phyloP scores from a whole-genome alignment of 1,140 invertebrate species.

The Trachymyrmex cornetzi region DNA sequence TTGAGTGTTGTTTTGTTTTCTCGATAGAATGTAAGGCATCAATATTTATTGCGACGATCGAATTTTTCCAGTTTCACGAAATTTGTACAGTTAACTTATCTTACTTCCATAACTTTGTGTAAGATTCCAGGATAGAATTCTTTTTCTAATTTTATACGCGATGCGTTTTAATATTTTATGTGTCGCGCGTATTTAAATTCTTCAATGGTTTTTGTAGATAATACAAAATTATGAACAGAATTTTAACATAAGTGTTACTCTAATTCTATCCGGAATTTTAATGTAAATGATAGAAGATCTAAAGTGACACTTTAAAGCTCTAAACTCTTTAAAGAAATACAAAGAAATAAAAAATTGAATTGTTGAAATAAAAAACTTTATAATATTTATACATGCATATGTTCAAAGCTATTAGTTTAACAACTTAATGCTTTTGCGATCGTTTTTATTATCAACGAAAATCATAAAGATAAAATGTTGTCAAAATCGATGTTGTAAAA shows the following conservation, averaged over 20 bases:
- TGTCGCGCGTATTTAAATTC: neutral
- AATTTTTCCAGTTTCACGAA: neutral
- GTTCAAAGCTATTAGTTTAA: neutral
- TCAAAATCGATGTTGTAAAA: constrained; percentile 27
- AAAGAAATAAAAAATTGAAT: neutral
- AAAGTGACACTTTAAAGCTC: neutral
- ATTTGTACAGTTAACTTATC: neutral
- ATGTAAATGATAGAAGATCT: neutral
- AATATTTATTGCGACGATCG: neutral
- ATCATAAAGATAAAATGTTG: neutral
- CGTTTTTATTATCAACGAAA: neutral
- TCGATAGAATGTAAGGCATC: neutral
- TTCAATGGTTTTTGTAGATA: neutral
- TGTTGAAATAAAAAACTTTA: neutral
- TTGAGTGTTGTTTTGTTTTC: neutral
- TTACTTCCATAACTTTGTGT: neutral
- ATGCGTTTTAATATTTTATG: neutral
- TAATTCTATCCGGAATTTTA: neutral
- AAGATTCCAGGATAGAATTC: neutral
- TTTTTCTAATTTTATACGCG: neutral
- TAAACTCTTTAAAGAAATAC: neutral
- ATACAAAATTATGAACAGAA: neutral
- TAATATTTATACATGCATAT: neutral
- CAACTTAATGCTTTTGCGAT: neutral
- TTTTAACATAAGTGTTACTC: neutral